Evolutionary conservation across 1,140 invertebrate genomes (phyloP), one percentile per base, ranked within the genome.

Genomic region (Phocides pigmalion): DNA sequence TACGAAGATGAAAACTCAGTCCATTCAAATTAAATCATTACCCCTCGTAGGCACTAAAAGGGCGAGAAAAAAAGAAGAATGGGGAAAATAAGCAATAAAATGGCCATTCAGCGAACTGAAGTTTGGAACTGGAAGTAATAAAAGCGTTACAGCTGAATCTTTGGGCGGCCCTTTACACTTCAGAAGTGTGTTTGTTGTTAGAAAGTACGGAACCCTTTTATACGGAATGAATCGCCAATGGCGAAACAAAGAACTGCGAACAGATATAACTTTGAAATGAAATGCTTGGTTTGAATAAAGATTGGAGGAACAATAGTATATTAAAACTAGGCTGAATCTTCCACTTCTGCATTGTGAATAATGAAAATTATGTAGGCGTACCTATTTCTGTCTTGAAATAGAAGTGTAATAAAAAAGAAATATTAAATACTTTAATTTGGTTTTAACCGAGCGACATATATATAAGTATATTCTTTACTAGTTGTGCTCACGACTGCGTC

Each of bases 81-180:
- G 62, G 66, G 62, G 51, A 66, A 64, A 69, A 68, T 70, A 72
- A 74, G 68, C 69, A 77, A 74, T 74, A 77, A 74, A 76, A 61
- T 65, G 15, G 41, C 39, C 25, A 59, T 74, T 64, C 64, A 68
- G 61, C 58, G 67, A 70, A 66, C 63, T 81, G 72, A 71, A 73
- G 71, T 70, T 75, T 72, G 62, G 65, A 64, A 74, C 74, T 79
- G 69, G 68, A 73, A 78, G 74, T 81, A 84, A 77, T 88, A 88
- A 88, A 88, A 84, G 75, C 74, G 82, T 83, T 78, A 81, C 79
- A 74, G 59, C 70, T 73, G 76, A 82, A 76, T 71, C 68, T 72
- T 70, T 66, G 75, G 77, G 74, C 69, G 71, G 70, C 53, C 71
- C 50, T 63, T 63, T 70, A 54, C 64, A 73, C 67, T 76, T 65